Evolutionary conservation across 2,888 invertebrate genomes (phyloP), one percentile per base, ranked within the genome.

Genomic region (Hypsopygia costalis): DNA sequence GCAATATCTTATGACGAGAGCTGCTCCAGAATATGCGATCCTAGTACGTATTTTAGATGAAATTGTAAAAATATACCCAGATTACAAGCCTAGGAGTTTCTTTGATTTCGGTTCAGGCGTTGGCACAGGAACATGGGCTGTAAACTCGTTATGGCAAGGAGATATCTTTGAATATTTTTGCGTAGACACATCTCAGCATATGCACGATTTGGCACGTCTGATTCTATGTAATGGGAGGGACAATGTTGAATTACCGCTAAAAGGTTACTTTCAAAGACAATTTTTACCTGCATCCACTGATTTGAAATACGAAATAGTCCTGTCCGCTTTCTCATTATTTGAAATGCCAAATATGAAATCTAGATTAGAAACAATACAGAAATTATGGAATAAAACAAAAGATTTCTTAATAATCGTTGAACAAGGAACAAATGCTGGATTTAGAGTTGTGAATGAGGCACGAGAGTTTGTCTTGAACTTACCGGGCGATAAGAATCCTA

Each of bases 51-150:
- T 97, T 36, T 91, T 98, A 29, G 85, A 90, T 31, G 97, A 97
- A 86, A 94, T 98, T 39, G 80, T 81, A 36, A 68, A 67, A 28
- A 86, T 92, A 38, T 90, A 94, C 67, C 86, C 90, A 0, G 72
- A 91, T 10, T 98, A 95, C 69, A 86, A 87, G 43, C 98, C 98
- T 0, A 82, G 90, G 43, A 92, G 92, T 44, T 91, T 97, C 51
- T 94, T 98, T 55, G 98, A 98, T 81, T 97, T 96, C 75, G 98
- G 98, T 0, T 96, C 97, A 3, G 98, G 98, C 0, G 81, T 96
- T 3, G 98, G 97, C 0, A 94, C 95, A 0, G 95, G 93, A 0
- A 92, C 93, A 39, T 97, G 97, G 97, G 98, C 96, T 0, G 92
- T 93, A 0, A 92, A 93, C 57, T 72, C 85, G 2, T 85, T 91